Base-by-base conservation (phyloP, 2,113 vertebrate genomes). In the Eubucco bourcierii region DNA sequence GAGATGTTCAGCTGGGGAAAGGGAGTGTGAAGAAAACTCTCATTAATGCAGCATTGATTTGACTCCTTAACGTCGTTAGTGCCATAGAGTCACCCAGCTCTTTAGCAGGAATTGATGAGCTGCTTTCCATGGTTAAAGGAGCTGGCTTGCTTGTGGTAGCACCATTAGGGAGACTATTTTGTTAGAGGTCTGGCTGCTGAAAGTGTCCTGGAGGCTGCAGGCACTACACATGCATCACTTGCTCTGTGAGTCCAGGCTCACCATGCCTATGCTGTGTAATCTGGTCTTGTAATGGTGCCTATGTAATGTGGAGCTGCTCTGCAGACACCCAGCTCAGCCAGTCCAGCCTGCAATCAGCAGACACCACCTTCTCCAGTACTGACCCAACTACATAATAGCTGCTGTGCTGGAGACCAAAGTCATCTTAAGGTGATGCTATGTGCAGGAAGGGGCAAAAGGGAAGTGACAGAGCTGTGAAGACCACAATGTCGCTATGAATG, bases 21-120 rank as follows among this genome's bases (percentile, higher is more conserved):
- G 89, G 23, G 61, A 83, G 70, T 64, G 56, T 83, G 79, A 94
- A 94, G 79, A 88, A 95, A 95, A 74, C 61, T 19, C 53, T 90
- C 68, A 85, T 93, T 93, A 90, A 85, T 15, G 52, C 85, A 82
- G 56, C 72, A 80, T 65, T 93, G 73, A 93, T 52, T 94, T 77
- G 82, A 73, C 33, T 80, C 82, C 65, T 88, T 83, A 93, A 41
- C 2, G 2, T 77, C 82, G 74, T 91, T 90, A 94, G 41, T 71
- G 56, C 65, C 23, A 18, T 11, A 44, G 34, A 87, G 31, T 87
- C 76, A 86, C 31, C 4, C 25, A 91, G 82, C 64, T 93, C 60
- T 94, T 93, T 64, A 94, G 56, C 53, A 71, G 56, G 65, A 94
- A 83, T 7, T 53, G 28, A 88, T 74, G 79, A 87, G 61, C 58